A percentile compares a stretch with the other conserved stretches of the same genome.
Evolutionary conservation across 2,113 vertebrate genomes (phyloP).

Genomic region (Anseranas semipalmata): DNA sequence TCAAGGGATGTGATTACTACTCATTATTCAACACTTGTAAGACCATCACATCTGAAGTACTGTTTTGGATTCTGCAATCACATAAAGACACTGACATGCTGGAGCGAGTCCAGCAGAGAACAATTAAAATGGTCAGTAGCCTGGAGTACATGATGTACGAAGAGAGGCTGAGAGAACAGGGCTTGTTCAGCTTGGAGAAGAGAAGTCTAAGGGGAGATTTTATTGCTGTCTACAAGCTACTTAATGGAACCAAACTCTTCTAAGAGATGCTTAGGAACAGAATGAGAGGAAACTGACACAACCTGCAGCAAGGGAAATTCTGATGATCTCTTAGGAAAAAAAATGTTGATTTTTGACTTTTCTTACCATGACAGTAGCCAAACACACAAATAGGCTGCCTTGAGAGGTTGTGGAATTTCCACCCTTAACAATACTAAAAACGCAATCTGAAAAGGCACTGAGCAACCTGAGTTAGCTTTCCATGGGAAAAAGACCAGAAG

Average conservation of each 20-base stretch:
- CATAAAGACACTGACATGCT: neutral
- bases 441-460: neutral
- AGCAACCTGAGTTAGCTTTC: neutral
- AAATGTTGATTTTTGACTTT: neutral
- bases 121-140: neutral
- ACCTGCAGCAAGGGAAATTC: neutral
- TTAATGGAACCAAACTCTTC: neutral
- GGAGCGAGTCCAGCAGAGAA: neutral
- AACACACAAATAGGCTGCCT: neutral
- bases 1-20: neutral
- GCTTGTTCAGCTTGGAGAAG: neutral
- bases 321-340: neutral
- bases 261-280: neutral
- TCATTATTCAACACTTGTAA: neutral
- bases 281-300: neutral
- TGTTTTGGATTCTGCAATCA: neutral
- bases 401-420: neutral
- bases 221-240: neutral
- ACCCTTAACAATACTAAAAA: neutral
- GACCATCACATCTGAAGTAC: neutral
- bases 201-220: neutral
- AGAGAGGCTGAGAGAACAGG: neutral
- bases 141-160: neutral
- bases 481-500: neutral
- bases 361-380: neutral